Base-by-base conservation (phyloP, 2,113 vertebrate species). In the Osmerus eperlanus region DNA sequence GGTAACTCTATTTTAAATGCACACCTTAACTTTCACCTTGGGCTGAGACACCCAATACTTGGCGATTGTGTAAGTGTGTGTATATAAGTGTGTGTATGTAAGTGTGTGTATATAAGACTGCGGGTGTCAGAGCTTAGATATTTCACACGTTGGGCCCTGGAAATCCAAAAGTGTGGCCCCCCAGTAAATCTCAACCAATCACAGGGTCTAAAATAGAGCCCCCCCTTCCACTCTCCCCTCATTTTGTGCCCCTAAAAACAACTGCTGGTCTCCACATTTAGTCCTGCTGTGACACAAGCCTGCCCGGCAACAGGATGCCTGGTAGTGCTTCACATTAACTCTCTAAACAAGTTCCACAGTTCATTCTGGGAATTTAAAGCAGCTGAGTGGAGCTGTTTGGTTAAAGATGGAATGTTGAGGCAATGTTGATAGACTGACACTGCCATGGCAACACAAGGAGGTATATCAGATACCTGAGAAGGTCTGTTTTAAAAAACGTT, bases 231-330 rank as follows among this genome's bases (percentile, higher is more conserved):
- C 14, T 85, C 82, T 79, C 78, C 71, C 79, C 7, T 19, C 28
- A 77, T 77, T 78, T 41, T 59, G 72, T 58, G 66, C 60, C 73
- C 74, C 72, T 70, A 77, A 71, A 84, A 87, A 86, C 81, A 84
- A 84, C 80, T 69, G 77, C 78, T 76, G 82, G 61, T 84, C 81
- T 59, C 74, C 80, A 77, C 76, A 78, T 83, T 78, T 80, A 68
- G 41, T 47, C 41, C 41, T 47, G 65, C 74, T 28, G 55, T 67
- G 78, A 77, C 65, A 78, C 77, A 79, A 80, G 84, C 79, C 75
- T 82, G 77, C 82, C 85, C 75, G 86, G 84, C 86, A 83, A 86
- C 80, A 81, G 84, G 86, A 85, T 78, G 72, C 88, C 84, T 84
- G 84, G 81, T 75, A 73, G 67, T 19, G 52, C 81, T 68, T 81